Conservation (phyloP, 2,888 invertebrate genomes). For the Serripes groenlandicus region DNA sequence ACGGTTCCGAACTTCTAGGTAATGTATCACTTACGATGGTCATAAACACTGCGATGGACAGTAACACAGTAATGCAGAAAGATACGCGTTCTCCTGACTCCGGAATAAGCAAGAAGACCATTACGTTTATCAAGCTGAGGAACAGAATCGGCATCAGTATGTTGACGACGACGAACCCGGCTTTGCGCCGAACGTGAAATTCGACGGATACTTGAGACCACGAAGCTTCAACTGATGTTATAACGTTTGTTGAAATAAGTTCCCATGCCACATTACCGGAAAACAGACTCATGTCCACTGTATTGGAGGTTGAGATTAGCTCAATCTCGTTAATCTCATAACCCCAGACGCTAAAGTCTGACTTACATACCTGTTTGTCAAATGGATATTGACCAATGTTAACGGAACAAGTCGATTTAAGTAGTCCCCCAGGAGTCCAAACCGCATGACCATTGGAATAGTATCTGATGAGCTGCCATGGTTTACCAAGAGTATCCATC, state of each 20-base stretch:
- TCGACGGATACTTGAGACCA: not conserved
- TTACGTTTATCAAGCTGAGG: slow-evolving; percentile 52
- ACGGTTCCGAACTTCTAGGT: slow-evolving; percentile 53
- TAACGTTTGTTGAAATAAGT: not conserved
- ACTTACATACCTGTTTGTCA: slow-evolving; percentile 52
- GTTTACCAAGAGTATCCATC: slow-evolving; percentile 43
- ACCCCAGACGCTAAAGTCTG: slow-evolving; percentile 47
- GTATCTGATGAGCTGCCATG: slow-evolving; percentile 49
- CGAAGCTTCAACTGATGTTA: not conserved
- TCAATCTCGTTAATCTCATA: slow-evolving; percentile 42
- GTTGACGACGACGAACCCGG: slow-evolving; percentile 40
- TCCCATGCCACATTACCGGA: not conserved
- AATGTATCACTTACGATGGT: slow-evolving; percentile 61
- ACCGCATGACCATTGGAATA: slow-evolving; percentile 38
- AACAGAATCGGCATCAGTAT: slow-evolving; percentile 61
- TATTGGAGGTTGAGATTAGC: not conserved
- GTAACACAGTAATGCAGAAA: slow-evolving; percentile 57
- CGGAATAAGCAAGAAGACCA: slow-evolving; percentile 57
- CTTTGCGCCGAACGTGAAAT: slow-evolving; percentile 13
- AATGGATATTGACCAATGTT: slow-evolving; percentile 59
- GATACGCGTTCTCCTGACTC: slow-evolving; percentile 64
- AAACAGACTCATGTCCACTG: not conserved
- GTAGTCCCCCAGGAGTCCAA: slow-evolving; percentile 45
- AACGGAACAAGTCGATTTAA: slow-evolving; percentile 54
- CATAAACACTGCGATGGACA: slow-evolving; percentile 60